Base-by-base conservation (phyloP, 2,888 invertebrate species). In the Lepidocyrtinus sp. region DNA sequence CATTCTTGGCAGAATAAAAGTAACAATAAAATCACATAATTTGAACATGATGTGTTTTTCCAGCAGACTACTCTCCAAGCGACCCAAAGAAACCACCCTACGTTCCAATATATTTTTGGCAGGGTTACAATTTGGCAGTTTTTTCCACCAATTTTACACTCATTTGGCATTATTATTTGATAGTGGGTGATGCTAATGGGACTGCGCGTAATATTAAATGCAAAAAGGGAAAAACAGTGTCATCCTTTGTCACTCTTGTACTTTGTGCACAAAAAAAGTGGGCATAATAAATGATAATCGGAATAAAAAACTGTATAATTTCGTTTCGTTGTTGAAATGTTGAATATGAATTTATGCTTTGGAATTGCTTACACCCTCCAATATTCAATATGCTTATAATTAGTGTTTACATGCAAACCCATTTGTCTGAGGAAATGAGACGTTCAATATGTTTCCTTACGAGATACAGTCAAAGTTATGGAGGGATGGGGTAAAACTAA, bases 11-110 rank as follows among this genome's bases (percentile, higher is more conserved):
- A 65, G 68, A 59, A 65, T 26, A 26, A 27, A 45, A 21, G 27
- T 21, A 69, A 69, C 27, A 73, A 71, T 70, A 73, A 73, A 79
- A 79, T 74, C 69, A 74, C 73, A 79, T 79, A 73, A 74, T 79
- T 79, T 79, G 69, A 73, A 73, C 73, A 79, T 73, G 59, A n/a
- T 59, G 69, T 79, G 79, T 74, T 73, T 69, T 22, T 45, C 59
- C 45, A 21, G n/a, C n/a, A n/a, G n/a, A n/a, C n/a, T n/a, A n/a
- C n/a, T n/a, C n/a, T n/a, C n/a, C n/a, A n/a, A n/a, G n/a, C n/a
- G n/a, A n/a, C n/a, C n/a, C n/a, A n/a, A n/a, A n/a, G n/a, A n/a
- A n/a, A n/a, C 45, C 67, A 46, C 36, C 45, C 59, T 9, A n/a
- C 27, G 61, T 24, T 27, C 64, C 27, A 55, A 64, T 7, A 64